Percentiles rank a stretch among this genome's conserved stretches.
Conservation (phyloP, 2,113 vertebrate genomes). For the Nansenia antarctica region DNA sequence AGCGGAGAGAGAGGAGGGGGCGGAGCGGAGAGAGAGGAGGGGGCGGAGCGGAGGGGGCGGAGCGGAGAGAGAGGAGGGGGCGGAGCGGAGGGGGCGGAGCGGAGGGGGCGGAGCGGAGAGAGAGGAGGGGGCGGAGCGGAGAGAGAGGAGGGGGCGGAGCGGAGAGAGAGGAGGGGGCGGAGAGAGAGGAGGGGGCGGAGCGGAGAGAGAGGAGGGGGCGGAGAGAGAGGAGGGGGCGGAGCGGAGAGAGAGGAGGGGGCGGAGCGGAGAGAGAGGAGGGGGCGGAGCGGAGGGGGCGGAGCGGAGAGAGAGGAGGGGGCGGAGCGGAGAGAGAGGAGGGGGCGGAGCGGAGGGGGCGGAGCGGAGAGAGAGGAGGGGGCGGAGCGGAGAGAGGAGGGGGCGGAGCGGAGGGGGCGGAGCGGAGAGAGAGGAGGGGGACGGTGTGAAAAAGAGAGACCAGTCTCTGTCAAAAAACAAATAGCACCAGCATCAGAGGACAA, state of each 20-base stretch:
- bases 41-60: neutral
- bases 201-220: neutral
- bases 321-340: neutral
- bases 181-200: neutral
- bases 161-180: neutral
- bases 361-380: neutral
- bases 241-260: no score
- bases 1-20: neutral
- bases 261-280: no score
- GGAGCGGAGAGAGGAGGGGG: neutral
- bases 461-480: slow-evolving; percentile 20
- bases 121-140: neutral
- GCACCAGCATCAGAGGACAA: slow-evolving; percentile 22
- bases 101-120: neutral
- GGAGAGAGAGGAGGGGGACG: neutral
- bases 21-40: neutral
- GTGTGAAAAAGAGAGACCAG: slow-evolving; percentile 6
- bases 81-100: neutral
- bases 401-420: no score
- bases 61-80: neutral
- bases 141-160: neutral
- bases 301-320: no score
- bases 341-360: no score
- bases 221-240: neutral
- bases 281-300: no score